phyloP scores from a whole-genome alignment of 2,113 vertebrate species.

The Arenaria interpres region DNA sequence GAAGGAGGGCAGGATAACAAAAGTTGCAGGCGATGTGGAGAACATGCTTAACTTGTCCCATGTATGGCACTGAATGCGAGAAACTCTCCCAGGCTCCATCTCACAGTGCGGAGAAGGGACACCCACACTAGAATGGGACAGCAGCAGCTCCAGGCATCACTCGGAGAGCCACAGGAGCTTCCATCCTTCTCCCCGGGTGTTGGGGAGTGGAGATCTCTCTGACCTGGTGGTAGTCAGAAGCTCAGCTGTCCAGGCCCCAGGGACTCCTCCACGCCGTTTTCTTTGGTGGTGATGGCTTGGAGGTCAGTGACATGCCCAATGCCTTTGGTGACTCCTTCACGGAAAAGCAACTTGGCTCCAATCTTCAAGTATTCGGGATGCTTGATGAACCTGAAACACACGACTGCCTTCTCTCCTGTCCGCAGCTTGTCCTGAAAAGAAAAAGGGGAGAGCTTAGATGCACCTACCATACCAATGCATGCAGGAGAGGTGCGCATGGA shows the following conservation, averaged over 20 bases:
- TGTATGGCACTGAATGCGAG: not conserved
- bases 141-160: constrained; percentile 37
- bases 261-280: constrained; percentile 61
- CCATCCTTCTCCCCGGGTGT: not conserved
- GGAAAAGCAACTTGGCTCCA: constrained; percentile 94
- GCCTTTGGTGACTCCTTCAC: constrained; percentile 95
- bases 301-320: constrained; percentile 95
- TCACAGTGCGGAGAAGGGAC: not conserved
- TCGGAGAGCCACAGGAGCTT: not conserved
- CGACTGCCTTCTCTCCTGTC: constrained; percentile 96
- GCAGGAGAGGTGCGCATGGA: not conserved
- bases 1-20: constrained; percentile 8
- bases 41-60: constrained; percentile 50
- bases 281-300: constrained; percentile 82
- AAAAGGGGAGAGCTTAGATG: not conserved
- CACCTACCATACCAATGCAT: not conserved
- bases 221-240: constrained; percentile 71
- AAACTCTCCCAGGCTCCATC: constrained; percentile 36
- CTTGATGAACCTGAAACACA: constrained; percentile 96
- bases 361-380: constrained; percentile 97
- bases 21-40: constrained; percentile 13
- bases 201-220: constrained; percentile 42
- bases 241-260: constrained; percentile 66
- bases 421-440: constrained; percentile 89
- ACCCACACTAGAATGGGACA: not conserved